Conservation (phyloP, 2,888 invertebrate genomes). For the Pammene fasciana region DNA sequence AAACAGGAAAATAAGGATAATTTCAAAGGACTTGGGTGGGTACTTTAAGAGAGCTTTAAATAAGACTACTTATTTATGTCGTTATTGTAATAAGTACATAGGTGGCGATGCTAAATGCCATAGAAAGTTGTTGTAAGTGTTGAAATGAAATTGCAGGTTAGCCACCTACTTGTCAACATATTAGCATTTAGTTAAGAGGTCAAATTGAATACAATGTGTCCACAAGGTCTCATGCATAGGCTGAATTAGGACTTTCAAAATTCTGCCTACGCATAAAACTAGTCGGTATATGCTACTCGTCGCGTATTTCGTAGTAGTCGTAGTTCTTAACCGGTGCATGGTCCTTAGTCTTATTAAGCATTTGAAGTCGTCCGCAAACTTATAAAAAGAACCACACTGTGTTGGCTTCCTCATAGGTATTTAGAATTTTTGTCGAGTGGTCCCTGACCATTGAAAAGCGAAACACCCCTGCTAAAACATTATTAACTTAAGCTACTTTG, state of each 20-base stretch:
- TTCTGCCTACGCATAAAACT: conserved; percentile 12
- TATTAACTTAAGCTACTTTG: not conserved
- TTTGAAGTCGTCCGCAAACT: too few relatives aligned
- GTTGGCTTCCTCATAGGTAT: too few relatives aligned
- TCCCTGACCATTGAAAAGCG: too few relatives aligned
- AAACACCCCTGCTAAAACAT: not conserved
- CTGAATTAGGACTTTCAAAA: conserved; percentile 27
- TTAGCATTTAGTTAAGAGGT: conserved; percentile 30
- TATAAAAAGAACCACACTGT: too few relatives aligned
- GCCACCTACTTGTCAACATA: conserved; percentile 23
- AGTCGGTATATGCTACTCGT: not conserved
- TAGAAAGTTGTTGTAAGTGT: conserved; percentile 11
- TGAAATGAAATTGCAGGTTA: conserved; percentile 15
- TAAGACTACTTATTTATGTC: not conserved
- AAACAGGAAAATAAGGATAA: conserved; percentile 27
- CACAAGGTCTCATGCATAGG: conserved; percentile 30
- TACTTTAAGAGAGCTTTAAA: not conserved
- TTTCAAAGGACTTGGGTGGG: conserved; percentile 2
- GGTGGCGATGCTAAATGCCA: conserved; percentile 5
- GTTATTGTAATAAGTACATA: conserved; percentile 1
- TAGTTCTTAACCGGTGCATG: too few relatives aligned
- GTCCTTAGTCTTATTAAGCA: too few relatives aligned
- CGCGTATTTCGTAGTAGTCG: not conserved
- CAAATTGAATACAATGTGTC: conserved; percentile 29
- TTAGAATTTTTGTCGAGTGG: too few relatives aligned